Evolutionary conservation across 2,888 invertebrate species (phyloP), one percentile per base, ranked within the genome.

Genomic region (Spodoptera exigua): DNA sequence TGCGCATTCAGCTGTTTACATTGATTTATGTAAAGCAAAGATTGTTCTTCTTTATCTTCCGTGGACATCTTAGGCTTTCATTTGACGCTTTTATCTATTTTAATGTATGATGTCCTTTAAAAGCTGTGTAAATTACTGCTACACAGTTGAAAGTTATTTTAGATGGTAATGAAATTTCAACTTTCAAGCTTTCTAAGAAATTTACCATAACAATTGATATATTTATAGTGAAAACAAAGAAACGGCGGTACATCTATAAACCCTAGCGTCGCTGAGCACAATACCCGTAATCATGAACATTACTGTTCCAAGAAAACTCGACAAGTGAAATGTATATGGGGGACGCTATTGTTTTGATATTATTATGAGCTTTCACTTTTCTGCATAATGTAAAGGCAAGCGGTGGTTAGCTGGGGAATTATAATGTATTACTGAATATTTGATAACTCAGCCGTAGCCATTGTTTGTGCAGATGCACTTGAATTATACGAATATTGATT

Each of bases 281-380:
- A 74, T 75, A 66, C 57, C 58, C 66, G 73, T 70, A 66, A 71
- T 70, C 75, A 72, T 71, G 63, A 70, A 53, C 61, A 69, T 63
- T 71, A 74, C 68, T 76, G 74, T 72, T 70, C 64, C 67, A 51
- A 75, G 75, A 75, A 74, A 78, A 75, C 71, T 66, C 72, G 61
- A 27, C 67, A 65, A 78, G 77, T 74, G 80, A 74, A 77, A 82
- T 78, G 75, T 77, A 72, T 77, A 79, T 57, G 53, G 60, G 7
- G 70, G 69, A 64, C 68, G 51, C 79, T 70, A 85, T 85, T 85
- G 85, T 85, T 79, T 82, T 79, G 80, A 78, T 79, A 74, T 71
- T 70, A 78, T 70, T 69, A 71, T 70, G 61, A 53, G 57, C 82
- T 83, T 83, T 83, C 83, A 77, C 82, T 82, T 77, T 79, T 55